Base-by-base conservation (phyloP, 1,140 invertebrate species). In the Leptinotarsa undecemlineata region DNA sequence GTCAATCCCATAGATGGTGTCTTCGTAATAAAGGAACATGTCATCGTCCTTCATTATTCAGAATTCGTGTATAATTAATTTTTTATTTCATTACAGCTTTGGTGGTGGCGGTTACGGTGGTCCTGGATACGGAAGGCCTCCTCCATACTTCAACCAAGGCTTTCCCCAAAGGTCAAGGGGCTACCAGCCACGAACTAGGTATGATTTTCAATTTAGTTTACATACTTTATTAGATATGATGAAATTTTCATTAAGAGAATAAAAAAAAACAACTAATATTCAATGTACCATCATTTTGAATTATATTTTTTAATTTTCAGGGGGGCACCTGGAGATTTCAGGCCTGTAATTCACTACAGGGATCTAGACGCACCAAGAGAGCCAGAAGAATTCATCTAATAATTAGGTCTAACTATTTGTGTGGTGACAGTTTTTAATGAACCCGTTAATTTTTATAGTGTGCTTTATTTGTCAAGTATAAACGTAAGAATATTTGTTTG, bases 281-380 rank as follows among this genome's bases (percentile, higher is more conserved):
- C n/a, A 20, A 66, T 42, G 8, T 11, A 42, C 11, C 3, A 11
- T 11, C 15, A 4, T 64, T 64, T 64, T 26, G 17, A 20, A 19
- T 17, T 0, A 20, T 64, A 14, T 20, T 64, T 15, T 68, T 68
- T 68, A 20, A 17, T 17, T 68, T 68, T 15, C 20, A 42, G 67
- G 42, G 23, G 67, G 84, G 88, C 91, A 85, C 90, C 90, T 82
- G 89, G 89, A 80, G 93, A 95, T 83, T 93, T 92, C 86, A 90
- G 94, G 85, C 92, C 93, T 79, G 91, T 95, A 80, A 94, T 96
- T 82, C 94, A 95, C 87, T 97, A 97, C 88, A 89, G 95, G 84
- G 95, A 97, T 87, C 90, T 96, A 86, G 95, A 96, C 87, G 95
- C 95, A 70, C 95, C 95, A 70, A 89, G 93, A 86, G 94, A 96